Conservation (phyloP, 2,113 vertebrate genomes). For the Catharus bicknelli region DNA sequence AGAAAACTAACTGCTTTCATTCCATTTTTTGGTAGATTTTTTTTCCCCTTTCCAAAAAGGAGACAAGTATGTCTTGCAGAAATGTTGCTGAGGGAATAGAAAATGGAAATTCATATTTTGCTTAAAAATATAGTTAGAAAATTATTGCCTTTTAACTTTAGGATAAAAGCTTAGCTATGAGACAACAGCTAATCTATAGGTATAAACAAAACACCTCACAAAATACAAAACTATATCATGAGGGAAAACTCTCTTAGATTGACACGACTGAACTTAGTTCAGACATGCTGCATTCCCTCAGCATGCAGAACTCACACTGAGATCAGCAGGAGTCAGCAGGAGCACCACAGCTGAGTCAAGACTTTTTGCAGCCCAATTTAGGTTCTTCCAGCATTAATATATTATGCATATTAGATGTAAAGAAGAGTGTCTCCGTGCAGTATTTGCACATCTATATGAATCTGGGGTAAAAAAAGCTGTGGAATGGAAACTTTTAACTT, state of each 20-base stretch:
- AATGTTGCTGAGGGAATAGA: not conserved
- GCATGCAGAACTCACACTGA: not conserved
- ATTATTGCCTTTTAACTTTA: not conserved
- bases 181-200: slow-evolving; percentile 33
- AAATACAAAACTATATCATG: not conserved
- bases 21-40: not conserved
- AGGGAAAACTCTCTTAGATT: slow-evolving; percentile 23
- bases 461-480: not conserved
- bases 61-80: not conserved
- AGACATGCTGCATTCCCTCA: not conserved
- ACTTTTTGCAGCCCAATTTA: not conserved
- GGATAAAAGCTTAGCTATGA: slow-evolving; percentile 18
- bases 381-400: not conserved
- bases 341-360: not conserved
- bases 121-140: not conserved
- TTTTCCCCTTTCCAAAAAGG: not conserved
- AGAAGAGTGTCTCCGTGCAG: not conserved
- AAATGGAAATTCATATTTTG: not conserved
- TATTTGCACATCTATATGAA: not conserved
- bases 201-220: slow-evolving; percentile 4
- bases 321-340: slow-evolving; percentile 1
- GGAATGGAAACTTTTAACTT: not conserved
- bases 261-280: slow-evolving; percentile 9
- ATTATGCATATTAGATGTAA: not conserved
- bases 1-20: not conserved